Percentiles rank a stretch among this genome's conserved stretches.
Evolutionary conservation across 2,888 invertebrate genomes (phyloP).

Genomic region (Ornithoptera alexandrae): DNA sequence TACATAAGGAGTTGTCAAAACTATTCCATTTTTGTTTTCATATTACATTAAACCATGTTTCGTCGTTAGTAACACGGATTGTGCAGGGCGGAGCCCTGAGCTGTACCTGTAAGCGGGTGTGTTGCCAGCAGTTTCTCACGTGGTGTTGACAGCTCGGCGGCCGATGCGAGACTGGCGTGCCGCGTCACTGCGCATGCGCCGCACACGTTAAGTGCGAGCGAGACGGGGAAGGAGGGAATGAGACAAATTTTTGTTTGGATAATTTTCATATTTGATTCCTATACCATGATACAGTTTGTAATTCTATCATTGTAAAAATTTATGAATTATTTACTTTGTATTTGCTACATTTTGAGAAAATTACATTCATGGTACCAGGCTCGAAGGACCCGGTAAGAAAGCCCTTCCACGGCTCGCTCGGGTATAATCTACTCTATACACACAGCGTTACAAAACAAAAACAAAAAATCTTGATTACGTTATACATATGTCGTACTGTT

Average conservation of each 20-base stretch:
- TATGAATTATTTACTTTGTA: too few relatives aligned
- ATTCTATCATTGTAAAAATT: too few relatives aligned
- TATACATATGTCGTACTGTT: conserved; percentile 22
- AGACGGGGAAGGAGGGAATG: conserved; percentile 17
- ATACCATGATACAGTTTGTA: too few relatives aligned
- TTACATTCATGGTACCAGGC: conserved; percentile 5
- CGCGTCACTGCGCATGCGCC: conserved; percentile 75
- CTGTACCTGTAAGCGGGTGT: conserved; percentile 59
- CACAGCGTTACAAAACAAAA: conserved; percentile 38
- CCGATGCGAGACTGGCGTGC: conserved; percentile 68
- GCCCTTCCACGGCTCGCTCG: conserved; percentile 28
- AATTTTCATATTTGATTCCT: background rate
- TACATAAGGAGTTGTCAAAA: too few relatives aligned
- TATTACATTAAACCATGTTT: conserved; percentile 3
- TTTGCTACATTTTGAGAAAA: too few relatives aligned
- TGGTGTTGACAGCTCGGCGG: conserved; percentile 59
- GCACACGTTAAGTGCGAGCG: conserved; percentile 41
- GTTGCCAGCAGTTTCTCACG: conserved; percentile 52
- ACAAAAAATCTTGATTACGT: conserved; percentile 24
- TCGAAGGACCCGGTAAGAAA: conserved; percentile 14
- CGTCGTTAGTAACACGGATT: conserved; percentile 2
- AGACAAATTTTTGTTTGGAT: background rate
- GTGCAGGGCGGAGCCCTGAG: conserved; percentile 29
- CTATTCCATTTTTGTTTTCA: background rate
- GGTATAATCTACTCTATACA: conserved; percentile 34